These are phyloP conservation scores for Ctenomys sociabilis DNA, from an alignment of 2,113 vertebrate species.

Conservation along the genomic window DNA sequence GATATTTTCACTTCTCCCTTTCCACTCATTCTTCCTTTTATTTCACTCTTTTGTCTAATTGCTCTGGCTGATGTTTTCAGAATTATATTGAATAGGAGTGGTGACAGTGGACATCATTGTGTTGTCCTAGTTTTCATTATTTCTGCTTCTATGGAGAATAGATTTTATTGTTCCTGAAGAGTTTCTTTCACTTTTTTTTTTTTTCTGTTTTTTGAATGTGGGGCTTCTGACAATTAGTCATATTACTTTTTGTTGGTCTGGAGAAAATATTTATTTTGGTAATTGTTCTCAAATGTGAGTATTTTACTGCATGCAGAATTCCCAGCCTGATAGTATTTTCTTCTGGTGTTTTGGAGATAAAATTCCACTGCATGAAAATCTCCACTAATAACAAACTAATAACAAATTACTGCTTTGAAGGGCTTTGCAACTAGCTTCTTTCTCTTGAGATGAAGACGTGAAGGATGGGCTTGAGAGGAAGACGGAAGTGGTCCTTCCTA, in stretches of 20 bases:
- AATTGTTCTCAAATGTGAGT: not conserved
- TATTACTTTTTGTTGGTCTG: not conserved
- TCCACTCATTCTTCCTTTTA: too few relatives aligned
- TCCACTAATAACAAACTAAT: not conserved
- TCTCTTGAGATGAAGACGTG: not conserved
- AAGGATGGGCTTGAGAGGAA: not conserved
- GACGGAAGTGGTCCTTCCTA: not conserved
- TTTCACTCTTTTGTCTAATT: too few relatives aligned
- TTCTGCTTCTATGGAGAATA: not conserved
- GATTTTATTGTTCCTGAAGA: not conserved
- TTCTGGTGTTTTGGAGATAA: not conserved
- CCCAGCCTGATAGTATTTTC: not conserved
- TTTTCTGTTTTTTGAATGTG: not conserved
- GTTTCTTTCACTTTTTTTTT: not conserved
- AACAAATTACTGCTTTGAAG: not conserved
- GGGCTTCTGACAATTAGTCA: not conserved
- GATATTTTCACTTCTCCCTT: too few relatives aligned
- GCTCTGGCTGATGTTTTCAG: too few relatives aligned
- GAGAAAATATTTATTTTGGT: not conserved
- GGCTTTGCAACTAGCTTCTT: not conserved
- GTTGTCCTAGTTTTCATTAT: not conserved
- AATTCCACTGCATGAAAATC: not conserved
- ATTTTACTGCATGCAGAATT: not conserved
- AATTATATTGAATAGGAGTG: too few relatives aligned
- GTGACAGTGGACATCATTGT: too few relatives aligned